Evolutionary conservation across 2,797 vertebrate species (phyloP).

Genomic region (Xenentodon cancila): DNA sequence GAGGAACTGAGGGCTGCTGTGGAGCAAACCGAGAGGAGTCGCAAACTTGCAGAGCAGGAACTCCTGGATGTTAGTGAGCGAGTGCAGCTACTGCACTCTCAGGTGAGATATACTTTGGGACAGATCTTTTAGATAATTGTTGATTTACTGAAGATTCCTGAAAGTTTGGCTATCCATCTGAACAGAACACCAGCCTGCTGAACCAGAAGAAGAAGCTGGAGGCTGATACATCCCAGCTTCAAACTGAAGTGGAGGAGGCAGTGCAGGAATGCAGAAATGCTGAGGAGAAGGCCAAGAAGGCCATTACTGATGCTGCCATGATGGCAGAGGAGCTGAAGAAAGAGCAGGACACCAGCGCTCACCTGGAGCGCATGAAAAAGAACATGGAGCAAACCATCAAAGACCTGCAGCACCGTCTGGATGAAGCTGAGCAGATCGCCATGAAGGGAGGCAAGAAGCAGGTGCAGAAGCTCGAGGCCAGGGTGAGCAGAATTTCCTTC

Average conservation of each 20-base stretch:
- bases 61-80: no score
- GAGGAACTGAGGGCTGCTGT: constrained; percentile 64
- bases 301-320: constrained; percentile 82
- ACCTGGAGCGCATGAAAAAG: constrained; percentile 85
- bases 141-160: background rate
- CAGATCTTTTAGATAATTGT: no score
- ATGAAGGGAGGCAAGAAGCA: no score
- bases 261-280: no score
- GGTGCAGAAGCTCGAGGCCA: constrained; percentile 89
- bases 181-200: constrained; percentile 80
- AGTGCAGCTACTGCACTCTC: constrained; percentile 68
- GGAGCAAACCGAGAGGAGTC: constrained; percentile 79
- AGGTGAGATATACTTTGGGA: constrained; percentile 76
- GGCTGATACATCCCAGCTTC: no score
- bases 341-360: constrained; percentile 89
- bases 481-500: constrained; percentile 57
- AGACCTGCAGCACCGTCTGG: no score
- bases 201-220: no score
- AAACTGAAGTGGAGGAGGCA: no score
- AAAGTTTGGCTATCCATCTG: background rate
- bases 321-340: constrained; percentile 90
- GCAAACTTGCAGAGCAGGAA: no score
- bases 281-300: no score
- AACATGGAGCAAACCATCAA: constrained; percentile 87
- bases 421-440: no score